These are phyloP conservation scores for Australoheros scitulus DNA, from an alignment of 2,113 vertebrate genomes.

Conservation along the genomic window DNA sequence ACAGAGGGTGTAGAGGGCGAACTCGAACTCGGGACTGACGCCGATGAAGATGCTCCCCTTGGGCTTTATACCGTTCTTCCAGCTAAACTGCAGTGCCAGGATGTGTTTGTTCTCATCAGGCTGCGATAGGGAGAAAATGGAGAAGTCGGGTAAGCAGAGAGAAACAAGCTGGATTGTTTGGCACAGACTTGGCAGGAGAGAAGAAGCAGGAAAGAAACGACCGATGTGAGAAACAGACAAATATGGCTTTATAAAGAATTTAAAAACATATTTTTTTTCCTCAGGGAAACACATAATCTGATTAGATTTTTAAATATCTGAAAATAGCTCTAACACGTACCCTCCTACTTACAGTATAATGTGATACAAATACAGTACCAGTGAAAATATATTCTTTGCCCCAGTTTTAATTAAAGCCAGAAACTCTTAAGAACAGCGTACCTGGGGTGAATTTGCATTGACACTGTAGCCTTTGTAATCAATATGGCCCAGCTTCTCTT, in stretches of 20 bases:
- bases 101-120: constrained; percentile 84
- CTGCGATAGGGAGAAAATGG: constrained; percentile 47
- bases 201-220: background rate
- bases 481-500: constrained; percentile 84
- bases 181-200: background rate
- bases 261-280: too few relatives aligned
- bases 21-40: constrained; percentile 84
- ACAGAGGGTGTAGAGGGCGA: constrained; percentile 83
- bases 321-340: background rate
- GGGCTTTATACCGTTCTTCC: constrained; percentile 84
- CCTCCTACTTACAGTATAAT: too few relatives aligned
- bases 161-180: background rate
- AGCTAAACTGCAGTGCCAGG: constrained; percentile 83
- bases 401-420: background rate
- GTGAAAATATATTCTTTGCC: background rate
- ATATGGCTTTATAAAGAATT: too few relatives aligned
- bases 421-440: constrained; percentile 17
- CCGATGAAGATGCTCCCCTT: constrained; percentile 85
- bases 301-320: background rate
- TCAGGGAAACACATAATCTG: background rate
- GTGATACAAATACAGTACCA: background rate
- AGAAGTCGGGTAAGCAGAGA: background rate
- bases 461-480: constrained; percentile 84
- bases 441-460: constrained; percentile 74
- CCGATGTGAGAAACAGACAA: background rate